Base-by-base conservation (phyloP, 2,113 vertebrate genomes). In the Heptranchias perlo region DNA sequence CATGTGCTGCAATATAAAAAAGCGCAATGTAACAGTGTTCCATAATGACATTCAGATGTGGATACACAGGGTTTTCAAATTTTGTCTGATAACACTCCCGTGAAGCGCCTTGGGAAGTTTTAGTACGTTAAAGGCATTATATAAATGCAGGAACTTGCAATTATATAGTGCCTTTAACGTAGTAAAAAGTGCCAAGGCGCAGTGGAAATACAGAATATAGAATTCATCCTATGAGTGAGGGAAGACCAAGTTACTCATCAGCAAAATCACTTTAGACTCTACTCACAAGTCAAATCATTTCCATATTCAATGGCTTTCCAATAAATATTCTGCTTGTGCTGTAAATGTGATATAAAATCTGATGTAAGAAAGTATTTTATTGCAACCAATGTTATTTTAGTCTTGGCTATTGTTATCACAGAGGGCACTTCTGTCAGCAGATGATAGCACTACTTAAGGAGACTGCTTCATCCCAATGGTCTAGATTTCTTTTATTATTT, bases 1-100 rank as follows among this genome's bases (percentile, higher is more conserved):
- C 97, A 98, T 69, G 96, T 97, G 96, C 97, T 98, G 97, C 25
- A 31, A 93, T 62, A 96, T 84, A 94, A 95, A 91, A 96, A 16
- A 35, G 91, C 47, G 58, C 18, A 95, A 65, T 5, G 21, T 73
- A 31, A 31, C 73, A 28, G 8, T 95, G 35, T 65, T 73, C 64
- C 13, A 73, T 65, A 65, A 44, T 95, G 11, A 31, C 39, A 21
- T 64, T 47, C 95, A 96, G 78, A 21, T 47, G 78, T 82, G 16
- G 13, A 47, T 21, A 47, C 39, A 6, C 18, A 82, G 18, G n/a
- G 78, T n/a, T 16, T 31, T 1, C 69, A 73, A 31, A 82, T 44
- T 82, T 73, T 73, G 69, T 73, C 7, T 8, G 18, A 82, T 82
- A 44, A 44, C 78, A 23, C n/a, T 4, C 16, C 31, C 4, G 5